Base-by-base conservation (phyloP, 1,140 invertebrate species). In the Pachypsylla venusta region DNA sequence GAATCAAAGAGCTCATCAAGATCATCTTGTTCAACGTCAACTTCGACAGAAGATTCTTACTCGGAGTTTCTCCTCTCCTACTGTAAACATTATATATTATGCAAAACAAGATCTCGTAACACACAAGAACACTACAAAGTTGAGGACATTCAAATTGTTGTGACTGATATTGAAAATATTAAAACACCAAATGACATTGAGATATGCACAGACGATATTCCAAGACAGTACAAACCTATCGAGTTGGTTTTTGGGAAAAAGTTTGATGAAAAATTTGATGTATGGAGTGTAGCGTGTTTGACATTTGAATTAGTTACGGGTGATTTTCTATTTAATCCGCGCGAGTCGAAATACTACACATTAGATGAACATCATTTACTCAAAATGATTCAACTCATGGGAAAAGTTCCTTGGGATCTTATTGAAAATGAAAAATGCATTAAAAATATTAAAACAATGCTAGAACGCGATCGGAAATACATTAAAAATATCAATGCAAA, bases 281-380 rank as follows among this genome's bases (percentile, higher is more conserved):
- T 48, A 19, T 48, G 42, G 42, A 48, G 42, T 22, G n/a, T n/a
- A 4, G 42, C 42, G n/a, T 48, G 42, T 48, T 22, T 48, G 7
- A 48, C 42, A 7, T 48, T 48, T n/a, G 42, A 48, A 48, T 19
- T 48, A n/a, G 42, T 48, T n/a, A 48, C 42, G 5, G 42, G 42
- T 7, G 42, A 48, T n/a, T 48, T 5, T n/a, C 16, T 48, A 22
- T 48, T 48, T n/a, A 48, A 48, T 22, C 42, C 42, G 5, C 5
- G 7, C 42, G 42, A 48, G n/a, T 48, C 42, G n/a, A 48, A 48
- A 48, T 48, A 48, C 16, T 48, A 48, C 42, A 48, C 42, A 7
- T 19, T 48, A 7, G 42, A 48, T n/a, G 42, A 48, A n/a, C 42
- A 48, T 22, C 42, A 48, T n/a, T 19, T 48, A 7, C n/a, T 48